Evolutionary conservation across 2,113 vertebrate genomes (phyloP).

Genomic region (Sapayoa aenigma): DNA sequence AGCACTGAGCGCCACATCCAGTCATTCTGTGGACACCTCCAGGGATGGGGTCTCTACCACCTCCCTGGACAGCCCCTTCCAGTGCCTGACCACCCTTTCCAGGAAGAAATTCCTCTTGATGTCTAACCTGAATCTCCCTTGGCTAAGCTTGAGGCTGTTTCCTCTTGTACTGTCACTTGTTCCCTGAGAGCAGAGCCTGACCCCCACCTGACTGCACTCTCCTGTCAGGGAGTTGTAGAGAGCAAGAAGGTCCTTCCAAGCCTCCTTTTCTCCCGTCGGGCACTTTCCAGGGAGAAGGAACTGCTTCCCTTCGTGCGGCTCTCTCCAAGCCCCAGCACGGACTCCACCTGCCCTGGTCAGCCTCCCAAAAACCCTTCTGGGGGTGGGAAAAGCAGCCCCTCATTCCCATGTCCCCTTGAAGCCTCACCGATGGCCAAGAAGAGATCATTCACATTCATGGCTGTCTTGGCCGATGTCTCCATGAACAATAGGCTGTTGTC

Average conservation of each 20-base stretch:
- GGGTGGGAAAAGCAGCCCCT: background rate
- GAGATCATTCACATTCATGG: slow-evolving; percentile 84
- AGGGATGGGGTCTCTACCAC: background rate
- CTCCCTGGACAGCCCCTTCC: background rate
- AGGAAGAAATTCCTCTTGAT: background rate
- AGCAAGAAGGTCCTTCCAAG: background rate
- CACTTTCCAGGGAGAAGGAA: background rate
- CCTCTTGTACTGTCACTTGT: background rate
- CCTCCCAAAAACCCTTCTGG: background rate
- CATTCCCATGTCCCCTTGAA: background rate
- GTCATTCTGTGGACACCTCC: background rate
- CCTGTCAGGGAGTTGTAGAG: background rate
- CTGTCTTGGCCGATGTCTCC: slow-evolving; percentile 84
- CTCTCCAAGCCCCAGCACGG: background rate
- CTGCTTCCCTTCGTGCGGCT: background rate
- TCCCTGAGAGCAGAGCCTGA: background rate
- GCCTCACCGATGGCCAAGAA: slow-evolving; percentile 81
- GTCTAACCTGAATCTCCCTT: background rate
- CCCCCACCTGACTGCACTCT: background rate
- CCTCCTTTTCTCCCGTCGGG: background rate
- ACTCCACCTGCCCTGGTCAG: background rate
- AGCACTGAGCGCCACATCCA: background rate
- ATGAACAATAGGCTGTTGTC: slow-evolving; percentile 84
- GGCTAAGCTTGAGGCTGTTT: background rate
- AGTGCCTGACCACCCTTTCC: background rate